phyloP scores from a whole-genome alignment of 2,797 vertebrate genomes.

The Enteromius radiatus region DNA sequence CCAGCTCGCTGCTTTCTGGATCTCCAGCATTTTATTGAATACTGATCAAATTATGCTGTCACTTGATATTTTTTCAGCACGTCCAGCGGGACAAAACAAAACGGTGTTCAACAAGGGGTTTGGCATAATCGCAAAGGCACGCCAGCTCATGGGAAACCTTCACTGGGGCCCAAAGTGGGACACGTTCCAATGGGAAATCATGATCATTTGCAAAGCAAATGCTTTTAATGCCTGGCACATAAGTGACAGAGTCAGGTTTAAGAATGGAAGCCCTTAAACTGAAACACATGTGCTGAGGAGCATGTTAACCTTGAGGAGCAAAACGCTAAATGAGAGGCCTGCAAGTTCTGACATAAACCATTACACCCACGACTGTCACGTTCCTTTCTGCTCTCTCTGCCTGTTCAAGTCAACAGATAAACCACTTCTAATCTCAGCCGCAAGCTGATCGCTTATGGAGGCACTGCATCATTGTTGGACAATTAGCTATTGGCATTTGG shows the following conservation, averaged over 20 bases:
- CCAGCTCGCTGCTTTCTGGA: conserved; percentile 49
- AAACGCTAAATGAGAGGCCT: conserved; percentile 28
- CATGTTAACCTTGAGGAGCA: conserved; percentile 48
- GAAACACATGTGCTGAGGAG: conserved; percentile 43
- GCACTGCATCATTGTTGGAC: conserved; percentile 12
- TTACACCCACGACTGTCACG: conserved; percentile 70
- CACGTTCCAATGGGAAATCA: conserved; percentile 49
- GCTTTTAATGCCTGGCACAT: conserved; percentile 45
- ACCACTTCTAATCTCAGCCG: conserved; percentile 58
- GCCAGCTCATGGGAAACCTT: conserved; percentile 47
- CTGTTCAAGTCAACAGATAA: conserved; percentile 71
- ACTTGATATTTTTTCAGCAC: conserved; percentile 52
- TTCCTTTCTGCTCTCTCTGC: conserved; percentile 71
- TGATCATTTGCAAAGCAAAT: conserved; percentile 52
- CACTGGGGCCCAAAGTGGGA: conserved; percentile 10
- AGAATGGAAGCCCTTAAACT: conserved; percentile 40
- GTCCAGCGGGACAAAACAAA: conserved; percentile 45
- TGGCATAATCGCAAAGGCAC: conserved; percentile 23
- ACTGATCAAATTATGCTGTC: conserved; percentile 50
- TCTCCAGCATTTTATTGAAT: conserved; percentile 48
- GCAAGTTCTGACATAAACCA: conserved; percentile 70
- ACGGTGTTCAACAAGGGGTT: conserved; percentile 10
- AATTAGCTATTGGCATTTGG: background rate
- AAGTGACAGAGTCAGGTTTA: conserved; percentile 39
- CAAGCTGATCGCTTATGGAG: conserved; percentile 24